Conservation (phyloP, 64 coral and sea anemone genomes). For the Pachyseris speciosa region DNA sequence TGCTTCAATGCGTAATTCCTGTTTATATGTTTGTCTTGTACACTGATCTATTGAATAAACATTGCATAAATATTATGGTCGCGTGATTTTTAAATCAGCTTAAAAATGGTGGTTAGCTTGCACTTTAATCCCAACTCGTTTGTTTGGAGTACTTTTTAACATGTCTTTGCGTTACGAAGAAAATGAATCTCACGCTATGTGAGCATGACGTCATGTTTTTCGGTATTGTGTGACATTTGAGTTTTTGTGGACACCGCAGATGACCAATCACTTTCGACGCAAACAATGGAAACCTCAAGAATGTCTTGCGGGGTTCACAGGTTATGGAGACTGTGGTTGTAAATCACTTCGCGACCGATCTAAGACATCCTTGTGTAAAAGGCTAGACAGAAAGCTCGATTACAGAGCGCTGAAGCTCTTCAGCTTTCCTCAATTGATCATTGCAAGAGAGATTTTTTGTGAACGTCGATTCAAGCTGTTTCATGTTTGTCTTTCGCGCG, state of each 20-base stretch:
- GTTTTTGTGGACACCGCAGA: background rate
- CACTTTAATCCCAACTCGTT: no score
- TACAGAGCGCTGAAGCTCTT: no score
- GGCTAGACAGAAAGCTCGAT: no score
- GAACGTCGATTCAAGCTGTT: no score
- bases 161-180: background rate
- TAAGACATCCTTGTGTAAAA: background rate
- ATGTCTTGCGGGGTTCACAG: background rate
- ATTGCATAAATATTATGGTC: background rate
- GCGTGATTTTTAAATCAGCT: background rate
- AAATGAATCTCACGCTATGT: background rate
- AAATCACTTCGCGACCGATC: background rate
- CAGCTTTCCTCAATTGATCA: no score
- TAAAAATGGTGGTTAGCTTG: no score
- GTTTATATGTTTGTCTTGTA: conserved; percentile 3
- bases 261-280: background rate
- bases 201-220: conserved; percentile 5
- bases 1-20: background rate
- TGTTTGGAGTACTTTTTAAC: no score
- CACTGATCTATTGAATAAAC: background rate
- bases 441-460: no score
- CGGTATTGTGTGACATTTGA: conserved; percentile 11
- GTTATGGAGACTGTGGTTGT: background rate
- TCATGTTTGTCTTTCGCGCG: background rate
- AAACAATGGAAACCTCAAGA: background rate